Percentiles rank a stretch among this genome's conserved stretches.
These are phyloP conservation scores for Cosmopolites sordidus DNA, from an alignment of 2,888 invertebrate genomes.

Conservation along the genomic window DNA sequence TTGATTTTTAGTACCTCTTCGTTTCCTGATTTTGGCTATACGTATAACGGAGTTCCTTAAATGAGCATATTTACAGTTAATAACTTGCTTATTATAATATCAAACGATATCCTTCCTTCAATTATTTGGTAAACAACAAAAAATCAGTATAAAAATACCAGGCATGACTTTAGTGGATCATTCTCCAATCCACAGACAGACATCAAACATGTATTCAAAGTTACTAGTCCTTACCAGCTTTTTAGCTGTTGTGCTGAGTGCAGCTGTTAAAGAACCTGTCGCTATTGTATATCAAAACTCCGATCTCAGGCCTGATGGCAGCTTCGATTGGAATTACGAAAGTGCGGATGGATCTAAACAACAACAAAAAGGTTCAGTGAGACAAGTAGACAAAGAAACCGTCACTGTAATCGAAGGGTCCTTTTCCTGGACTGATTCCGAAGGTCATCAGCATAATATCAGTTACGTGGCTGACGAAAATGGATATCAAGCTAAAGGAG, in stretches of 20 bases:
- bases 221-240: constrained; percentile 4
- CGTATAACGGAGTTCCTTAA: too few relatives aligned
- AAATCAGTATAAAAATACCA: too few relatives aligned
- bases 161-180: too few relatives aligned
- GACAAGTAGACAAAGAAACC: constrained; percentile 33
- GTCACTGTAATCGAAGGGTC: constrained; percentile 31
- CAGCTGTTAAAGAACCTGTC: not conserved
- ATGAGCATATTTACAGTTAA: too few relatives aligned
- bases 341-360: constrained; percentile 7
- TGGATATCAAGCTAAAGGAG: constrained; percentile 51
- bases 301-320: constrained; percentile 2
- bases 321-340: constrained; percentile 9
- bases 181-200: too few relatives aligned
- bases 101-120: too few relatives aligned
- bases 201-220: not conserved
- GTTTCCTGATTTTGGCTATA: too few relatives aligned
- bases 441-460: constrained; percentile 50
- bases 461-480: constrained; percentile 54
- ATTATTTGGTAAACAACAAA: too few relatives aligned
- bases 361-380: not conserved
- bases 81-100: too few relatives aligned
- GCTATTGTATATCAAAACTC: constrained; percentile 1
- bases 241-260: constrained; percentile 6
- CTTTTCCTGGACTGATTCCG: constrained; percentile 51
- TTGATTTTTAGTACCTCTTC: too few relatives aligned